Evolutionary conservation across 2,888 invertebrate species (phyloP).

Genomic region (Papilio demoleus): DNA sequence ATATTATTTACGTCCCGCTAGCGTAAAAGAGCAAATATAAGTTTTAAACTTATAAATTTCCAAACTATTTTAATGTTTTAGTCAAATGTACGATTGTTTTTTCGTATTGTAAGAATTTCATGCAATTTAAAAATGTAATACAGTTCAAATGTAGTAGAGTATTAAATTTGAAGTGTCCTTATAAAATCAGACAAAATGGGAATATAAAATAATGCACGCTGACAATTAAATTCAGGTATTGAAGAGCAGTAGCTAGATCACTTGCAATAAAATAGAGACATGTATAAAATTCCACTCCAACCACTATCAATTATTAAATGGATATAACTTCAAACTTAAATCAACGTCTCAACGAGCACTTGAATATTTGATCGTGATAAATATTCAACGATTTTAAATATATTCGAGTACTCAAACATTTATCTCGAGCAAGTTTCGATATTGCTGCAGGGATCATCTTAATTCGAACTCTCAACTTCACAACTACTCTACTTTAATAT

Average conservation of each 20-base stretch:
- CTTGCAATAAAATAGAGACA: background rate
- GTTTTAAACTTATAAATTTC: background rate
- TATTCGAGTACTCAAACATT: constrained; percentile 26
- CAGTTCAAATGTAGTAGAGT: too few relatives aligned
- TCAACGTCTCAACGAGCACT: constrained; percentile 5
- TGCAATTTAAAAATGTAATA: background rate
- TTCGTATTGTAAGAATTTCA: background rate
- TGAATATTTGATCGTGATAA: constrained; percentile 15
- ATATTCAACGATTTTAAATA: constrained; percentile 19
- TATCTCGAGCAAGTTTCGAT: constrained; percentile 32
- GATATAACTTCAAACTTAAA: background rate
- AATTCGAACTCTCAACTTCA: constrained; percentile 35
- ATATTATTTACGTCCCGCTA: constrained; percentile 9
- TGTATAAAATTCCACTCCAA: background rate
- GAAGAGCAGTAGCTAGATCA: background rate
- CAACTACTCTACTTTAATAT: constrained; percentile 40
- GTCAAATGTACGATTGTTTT: background rate
- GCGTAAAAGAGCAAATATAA: constrained; percentile 14
- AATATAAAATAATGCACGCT: background rate
- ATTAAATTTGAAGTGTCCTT: background rate
- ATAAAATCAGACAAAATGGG: background rate
- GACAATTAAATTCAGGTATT: background rate
- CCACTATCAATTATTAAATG: constrained; percentile 4
- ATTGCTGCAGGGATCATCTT: constrained; percentile 35
- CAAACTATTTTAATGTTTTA: constrained; percentile 1